Conservation (phyloP, 2,888 invertebrate species). For the Lasioglossum pauxillum region DNA sequence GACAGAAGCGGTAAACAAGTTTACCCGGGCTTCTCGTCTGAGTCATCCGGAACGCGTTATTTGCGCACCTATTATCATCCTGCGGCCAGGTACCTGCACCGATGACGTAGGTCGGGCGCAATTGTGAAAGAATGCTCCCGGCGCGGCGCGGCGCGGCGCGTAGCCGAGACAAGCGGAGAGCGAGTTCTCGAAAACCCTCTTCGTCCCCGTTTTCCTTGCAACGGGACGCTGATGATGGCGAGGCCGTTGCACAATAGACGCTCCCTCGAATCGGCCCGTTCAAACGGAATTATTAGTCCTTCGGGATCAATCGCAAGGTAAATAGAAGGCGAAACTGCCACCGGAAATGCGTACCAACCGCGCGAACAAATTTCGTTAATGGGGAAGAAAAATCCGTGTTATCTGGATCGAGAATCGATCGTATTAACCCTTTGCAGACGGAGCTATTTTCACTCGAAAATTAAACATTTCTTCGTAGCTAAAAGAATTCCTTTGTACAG, state of each 20-base stretch:
- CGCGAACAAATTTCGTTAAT: not conserved
- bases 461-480: too few relatives aligned
- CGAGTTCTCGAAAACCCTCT: constrained; percentile 24
- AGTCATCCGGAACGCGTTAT: constrained; percentile 32
- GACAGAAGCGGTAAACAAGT: constrained; percentile 27
- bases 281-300: constrained; percentile 43
- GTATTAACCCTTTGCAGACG: too few relatives aligned
- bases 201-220: constrained; percentile 39
- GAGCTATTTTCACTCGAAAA: too few relatives aligned
- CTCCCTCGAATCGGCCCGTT: constrained; percentile 25
- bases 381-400: not conserved
- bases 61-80: constrained; percentile 45
- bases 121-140: constrained; percentile 37
- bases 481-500: too few relatives aligned
- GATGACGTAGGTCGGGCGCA: constrained; percentile 38
- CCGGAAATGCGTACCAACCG: not conserved
- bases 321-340: constrained; percentile 27
- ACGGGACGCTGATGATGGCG: constrained; percentile 11
- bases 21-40: constrained; percentile 9
- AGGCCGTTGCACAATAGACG: constrained; percentile 27
- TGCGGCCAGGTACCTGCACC: constrained; percentile 39
- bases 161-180: not conserved
- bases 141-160: not conserved
- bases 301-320: constrained; percentile 13
- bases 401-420: not conserved